Base-by-base conservation (phyloP, 2,113 vertebrate species). In the Sander vitreus region DNA sequence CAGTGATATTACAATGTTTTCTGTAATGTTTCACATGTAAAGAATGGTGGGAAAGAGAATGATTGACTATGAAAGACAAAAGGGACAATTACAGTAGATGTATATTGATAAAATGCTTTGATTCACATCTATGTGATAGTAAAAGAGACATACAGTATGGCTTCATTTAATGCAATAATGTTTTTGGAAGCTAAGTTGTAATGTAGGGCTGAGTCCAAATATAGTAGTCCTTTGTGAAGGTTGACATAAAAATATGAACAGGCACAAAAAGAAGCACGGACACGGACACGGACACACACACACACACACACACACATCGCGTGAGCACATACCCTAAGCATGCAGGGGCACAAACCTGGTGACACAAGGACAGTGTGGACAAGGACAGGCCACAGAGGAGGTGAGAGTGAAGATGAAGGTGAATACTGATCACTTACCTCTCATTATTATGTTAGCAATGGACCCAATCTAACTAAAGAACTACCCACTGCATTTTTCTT, bases 391-490 rank as follows among this genome's bases (percentile, higher is more conserved):
- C 63, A 66, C 19, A 51, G 77, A 83, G 55, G 76, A 36, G 55
- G 84, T 59, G 68, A 54, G 80, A 84, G 59, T 81, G 80, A 70
- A n/a, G 67, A 81, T 80, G 81, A 83, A 74, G 66, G 71, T 63
- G 86, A 60, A 83, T 13, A 43, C 60, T 6, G 25, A 82, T 55
- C 45, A 91, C 91, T 90, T 88, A 92, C 88, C 89, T 85, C 7
- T 51, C 5, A 8, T 47, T 68, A 65, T 58, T 33, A 43, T 55
- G 60, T 50, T 16, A 82, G 60, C n/a, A 74, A 47, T 36, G 4
- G 39, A 36, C 13, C 72, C 25, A 2, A 50, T 19, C 63, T 23
- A n/a, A 76, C 63, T 45, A 55, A 23, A 45, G 2, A 76, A 11
- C 27, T 36, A 71, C n/a, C n/a, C 10, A 33, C 13, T 21, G 30